Evolutionary conservation across 2,113 vertebrate genomes (phyloP), one percentile per base, ranked within the genome.

Genomic region (Triplophysa tibetana): DNA sequence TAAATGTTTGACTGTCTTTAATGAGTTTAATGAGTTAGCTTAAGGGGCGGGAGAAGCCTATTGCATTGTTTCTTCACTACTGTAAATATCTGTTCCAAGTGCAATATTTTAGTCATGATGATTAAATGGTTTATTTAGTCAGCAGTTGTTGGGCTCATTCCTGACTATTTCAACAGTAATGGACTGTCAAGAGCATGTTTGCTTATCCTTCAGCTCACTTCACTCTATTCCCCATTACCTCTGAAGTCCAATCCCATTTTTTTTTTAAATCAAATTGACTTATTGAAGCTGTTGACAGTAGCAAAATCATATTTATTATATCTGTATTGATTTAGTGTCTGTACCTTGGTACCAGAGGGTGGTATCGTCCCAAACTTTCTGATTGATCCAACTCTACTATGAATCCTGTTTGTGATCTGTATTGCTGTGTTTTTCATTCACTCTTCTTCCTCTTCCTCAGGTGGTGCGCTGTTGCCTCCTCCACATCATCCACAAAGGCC

Each of bases 401-500:
- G 33, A 38, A 45, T 10, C 43, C 2, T 45, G 9, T 45, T 45
- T 45, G 43, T 45, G 12, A 11, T 45, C 12, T 45, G 43, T 12
- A 11, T 45, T 12, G 11, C 43, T 45, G 2, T 58, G 54, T n/a
- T 8, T 21, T 65, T 60, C 81, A 52, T 80, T 58, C n/a, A 45
- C 63, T 8, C 48, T n/a, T 67, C 43, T 26, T 13, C 78, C 72
- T 60, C 43, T 26, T 13, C 78, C 72, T 0, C 38, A 94, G 93
- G 95, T 96, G 0, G 92, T 94, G 56, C 92, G 93, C 65, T 94
- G 94, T 89, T 97, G 96, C 87, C 85, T 96, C 82, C 94, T 95
- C 2, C 95, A 97, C 90, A 94, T 96, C 73, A 91, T 96, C 69
- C 94, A 96, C 86, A 97, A 96, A 86, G 93, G 94, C 8, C 95